Evolutionary conservation across 1,140 invertebrate genomes (phyloP), one percentile per base, ranked within the genome.

Genomic region (Drosophila santomea): DNA sequence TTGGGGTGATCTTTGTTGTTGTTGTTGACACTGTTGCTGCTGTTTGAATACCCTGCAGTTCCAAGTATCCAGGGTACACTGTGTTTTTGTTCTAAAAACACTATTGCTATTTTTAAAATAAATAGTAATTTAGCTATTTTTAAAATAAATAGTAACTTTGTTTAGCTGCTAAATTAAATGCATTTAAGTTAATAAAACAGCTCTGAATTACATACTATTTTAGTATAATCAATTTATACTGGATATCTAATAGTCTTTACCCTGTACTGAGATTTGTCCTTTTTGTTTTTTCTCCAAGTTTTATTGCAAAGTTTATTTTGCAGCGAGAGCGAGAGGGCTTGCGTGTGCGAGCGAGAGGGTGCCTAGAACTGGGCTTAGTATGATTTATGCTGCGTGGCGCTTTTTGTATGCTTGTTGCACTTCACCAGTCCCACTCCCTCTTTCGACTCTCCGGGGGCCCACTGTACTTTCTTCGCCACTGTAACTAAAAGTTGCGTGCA

Each of bases 401-500:
- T 84, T 84, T 84, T 75, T 74, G 80, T 74, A 74, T 81, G 77
- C 81, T 77, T 84, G 76, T 84, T 84, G 80, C 77, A 80, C 56
- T 41, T 4, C 15, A 5, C 23, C 20, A 23, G n/a, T 28, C 10
- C 15, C 32, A 15, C 10, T 4, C 7, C 25, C 8, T 11, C 11
- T 50, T n/a, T 0, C 11, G 2, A 3, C 32, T 5, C 45, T 4
- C 23, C 4, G n/a, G 47, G 20, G 54, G 11, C 36, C 15, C 41
- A 47, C 20, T 57, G 14, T 48, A 41, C 12, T 35, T 58, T n/a
- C 38, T 41, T 39, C 38, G 67, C 75, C 76, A 81, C 61, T 81
- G 82, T 76, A 86, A 79, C 78, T 86, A 76, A 86, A 86, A 86
- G 82, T 86, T 86, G 82, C 74, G 64, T 74, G 78, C 82, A 86